These are phyloP conservation scores for Mormoops blainvillei DNA, from an alignment of 2,113 vertebrate species.

Conservation along the genomic window DNA sequence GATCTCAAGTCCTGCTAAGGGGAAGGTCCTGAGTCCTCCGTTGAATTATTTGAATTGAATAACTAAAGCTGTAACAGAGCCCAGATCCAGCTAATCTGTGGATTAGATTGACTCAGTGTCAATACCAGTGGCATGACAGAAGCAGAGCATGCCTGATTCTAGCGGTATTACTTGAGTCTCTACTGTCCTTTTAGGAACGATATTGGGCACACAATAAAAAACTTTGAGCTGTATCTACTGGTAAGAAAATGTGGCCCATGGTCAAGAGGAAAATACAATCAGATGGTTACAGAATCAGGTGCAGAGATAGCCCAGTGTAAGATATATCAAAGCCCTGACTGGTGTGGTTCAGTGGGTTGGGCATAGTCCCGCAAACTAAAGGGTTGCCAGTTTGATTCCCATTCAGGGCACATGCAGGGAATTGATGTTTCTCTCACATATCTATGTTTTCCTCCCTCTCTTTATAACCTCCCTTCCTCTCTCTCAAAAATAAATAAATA, in stretches of 20 bases:
- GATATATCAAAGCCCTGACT: background rate
- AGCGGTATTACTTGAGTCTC: background rate
- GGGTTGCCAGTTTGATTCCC: no score
- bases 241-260: background rate
- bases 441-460: no score
- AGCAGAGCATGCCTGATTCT: background rate
- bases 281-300: background rate
- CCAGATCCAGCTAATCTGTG: background rate
- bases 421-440: no score
- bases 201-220: background rate
- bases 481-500: no score
- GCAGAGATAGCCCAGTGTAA: background rate
- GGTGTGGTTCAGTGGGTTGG: no score
- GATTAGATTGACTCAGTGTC: background rate
- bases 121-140: background rate
- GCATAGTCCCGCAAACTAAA: no score
- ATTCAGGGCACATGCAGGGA: no score
- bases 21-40: background rate
- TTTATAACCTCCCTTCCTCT: no score
- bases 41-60: background rate
- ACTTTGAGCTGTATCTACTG: background rate
- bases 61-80: background rate
- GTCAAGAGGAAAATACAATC: background rate
- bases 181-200: background rate
- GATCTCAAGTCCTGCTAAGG: background rate